Evolutionary conservation across 2,888 invertebrate genomes (phyloP).

Genomic region (Nephrotoma appendiculata): DNA sequence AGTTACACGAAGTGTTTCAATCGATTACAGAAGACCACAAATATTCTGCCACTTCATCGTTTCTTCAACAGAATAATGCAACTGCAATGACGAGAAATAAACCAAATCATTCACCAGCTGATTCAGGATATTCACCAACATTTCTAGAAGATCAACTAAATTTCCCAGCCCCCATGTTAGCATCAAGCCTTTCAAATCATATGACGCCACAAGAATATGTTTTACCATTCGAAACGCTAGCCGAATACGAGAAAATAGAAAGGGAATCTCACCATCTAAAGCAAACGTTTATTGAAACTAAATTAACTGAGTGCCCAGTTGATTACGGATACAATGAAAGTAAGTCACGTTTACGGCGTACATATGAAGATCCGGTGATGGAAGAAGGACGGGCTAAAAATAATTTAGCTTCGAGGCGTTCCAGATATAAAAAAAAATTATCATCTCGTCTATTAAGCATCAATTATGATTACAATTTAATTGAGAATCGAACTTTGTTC

Average conservation of each 20-base stretch:
- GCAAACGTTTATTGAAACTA: background rate
- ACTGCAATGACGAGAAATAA: background rate
- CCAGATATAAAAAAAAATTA: background rate
- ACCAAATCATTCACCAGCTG: background rate
- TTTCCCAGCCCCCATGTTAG: background rate
- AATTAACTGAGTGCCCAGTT: background rate
- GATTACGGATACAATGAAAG: background rate
- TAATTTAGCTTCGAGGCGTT: background rate
- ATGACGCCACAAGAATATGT: too few relatives aligned
- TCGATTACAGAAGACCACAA: background rate
- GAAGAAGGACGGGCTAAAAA: background rate
- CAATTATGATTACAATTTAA: background rate
- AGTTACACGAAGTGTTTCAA: background rate
- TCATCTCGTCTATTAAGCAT: background rate
- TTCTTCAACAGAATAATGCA: background rate
- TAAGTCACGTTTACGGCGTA: background rate
- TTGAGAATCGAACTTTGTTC: background rate
- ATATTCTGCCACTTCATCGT: background rate
- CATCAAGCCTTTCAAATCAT: background rate
- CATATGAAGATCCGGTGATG: background rate
- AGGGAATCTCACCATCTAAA: background rate
- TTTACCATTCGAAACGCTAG: background rate
- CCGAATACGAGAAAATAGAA: background rate
- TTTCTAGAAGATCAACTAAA: background rate
- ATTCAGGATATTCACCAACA: conserved; percentile 1